Base-by-base conservation (phyloP, 2,888 invertebrate species). In the Plebejus argus region DNA sequence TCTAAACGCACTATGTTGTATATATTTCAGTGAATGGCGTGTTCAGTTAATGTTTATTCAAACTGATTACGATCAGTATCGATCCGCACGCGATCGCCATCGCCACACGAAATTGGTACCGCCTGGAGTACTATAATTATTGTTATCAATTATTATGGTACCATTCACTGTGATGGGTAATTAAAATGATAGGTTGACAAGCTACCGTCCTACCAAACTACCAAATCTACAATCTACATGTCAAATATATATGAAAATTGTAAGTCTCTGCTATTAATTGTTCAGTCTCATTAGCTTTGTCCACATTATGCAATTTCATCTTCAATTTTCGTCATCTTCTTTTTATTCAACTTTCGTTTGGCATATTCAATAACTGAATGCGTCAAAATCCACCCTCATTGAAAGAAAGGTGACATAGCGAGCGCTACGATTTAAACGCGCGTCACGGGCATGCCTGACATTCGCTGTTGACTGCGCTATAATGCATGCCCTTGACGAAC, bases 81-180 rank as follows among this genome's bases (percentile, higher is more conserved):
- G 66, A 66, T 15, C 66, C 66, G 66, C 66, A 66, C 66, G 66
- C 66, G 28, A 66, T 66, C 66, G 15, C 28, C 28, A 66, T 66
- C 66, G 28, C 28, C 15, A 66, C 66, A 66, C 66, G 28, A 66
- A 66, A 66, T 66, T 66, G 66, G 66, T 66, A 66, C 66, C 28
- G 15, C 23, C 66, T 33, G 28, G 28, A 33, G 28, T 33, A 28
- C 28, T 12, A 23, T 61, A 61, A 23, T 61, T n/a, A 61, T 12
- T 61, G n/a, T n/a, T n/a, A n/a, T n/a, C n/a, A n/a, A 61, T 61
- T 66, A 66, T 18, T 33, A 20, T 18, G 20, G 66, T 66, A 66
- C 15, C 28, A 28, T 23, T 61, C 4, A 66, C 15, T 10, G 5
- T 33, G 15, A 28, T 66, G 28, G 66, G 66, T 28, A 15, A 28